phyloP scores from a whole-genome alignment of 2,113 vertebrate species.

The Ochotona curzoniae region DNA sequence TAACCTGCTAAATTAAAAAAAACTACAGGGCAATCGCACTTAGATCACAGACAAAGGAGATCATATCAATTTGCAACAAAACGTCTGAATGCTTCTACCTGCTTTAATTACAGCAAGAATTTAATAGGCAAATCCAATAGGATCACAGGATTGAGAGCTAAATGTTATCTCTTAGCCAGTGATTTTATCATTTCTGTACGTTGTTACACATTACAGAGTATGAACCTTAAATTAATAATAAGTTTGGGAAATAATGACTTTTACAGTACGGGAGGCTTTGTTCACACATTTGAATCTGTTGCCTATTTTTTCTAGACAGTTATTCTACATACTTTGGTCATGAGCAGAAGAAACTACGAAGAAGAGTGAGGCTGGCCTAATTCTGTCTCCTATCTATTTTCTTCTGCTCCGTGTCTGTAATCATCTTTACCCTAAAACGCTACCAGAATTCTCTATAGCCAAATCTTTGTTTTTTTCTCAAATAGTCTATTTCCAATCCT shows the following conservation, averaged over 20 bases:
- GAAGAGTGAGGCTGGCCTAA: background rate
- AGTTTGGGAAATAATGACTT: conserved; percentile 25
- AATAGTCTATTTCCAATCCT: background rate
- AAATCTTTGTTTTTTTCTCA: background rate
- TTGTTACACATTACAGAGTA: conserved; percentile 36
- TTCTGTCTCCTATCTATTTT: background rate
- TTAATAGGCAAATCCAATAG: conserved; percentile 80
- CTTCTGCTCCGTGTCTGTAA: background rate
- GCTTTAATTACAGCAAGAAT: conserved; percentile 84
- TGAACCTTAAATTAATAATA: conserved; percentile 30
- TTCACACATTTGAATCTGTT: background rate
- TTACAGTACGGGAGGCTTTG: background rate
- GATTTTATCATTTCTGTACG: conserved; percentile 48
- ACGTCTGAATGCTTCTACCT: conserved; percentile 81
- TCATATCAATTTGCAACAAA: conserved; percentile 86
- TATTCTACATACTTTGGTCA: too few relatives aligned
- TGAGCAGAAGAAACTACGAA: background rate
- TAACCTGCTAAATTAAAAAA: conserved; percentile 91
- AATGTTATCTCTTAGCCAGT: conserved; percentile 60
- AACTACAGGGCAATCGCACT: conserved; percentile 85
- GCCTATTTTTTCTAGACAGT: background rate
- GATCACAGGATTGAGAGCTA: conserved; percentile 70
- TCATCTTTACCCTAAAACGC: background rate
- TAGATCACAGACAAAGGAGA: conserved; percentile 88
- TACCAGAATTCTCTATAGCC: background rate